Percentiles rank a stretch among this genome's conserved stretches.
Conservation (phyloP, 2,797 vertebrate species). For the Anniella stebbinsi region DNA sequence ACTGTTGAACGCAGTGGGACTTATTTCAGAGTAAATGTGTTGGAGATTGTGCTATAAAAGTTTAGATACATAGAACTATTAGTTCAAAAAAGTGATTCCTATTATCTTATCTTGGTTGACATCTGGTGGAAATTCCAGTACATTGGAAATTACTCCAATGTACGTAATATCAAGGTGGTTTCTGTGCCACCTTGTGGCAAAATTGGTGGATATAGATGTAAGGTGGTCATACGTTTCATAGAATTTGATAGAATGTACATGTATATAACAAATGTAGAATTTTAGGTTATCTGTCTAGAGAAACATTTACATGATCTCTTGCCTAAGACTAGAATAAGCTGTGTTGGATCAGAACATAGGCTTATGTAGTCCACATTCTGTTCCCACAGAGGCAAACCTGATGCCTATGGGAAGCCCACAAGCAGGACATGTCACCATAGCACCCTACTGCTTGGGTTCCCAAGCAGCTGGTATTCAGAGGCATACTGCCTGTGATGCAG, state of each 20-base stretch:
- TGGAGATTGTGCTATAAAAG: neutral
- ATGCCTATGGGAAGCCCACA: too few species aligned
- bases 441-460: too few species aligned
- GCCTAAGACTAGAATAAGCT: neutral
- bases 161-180: too few species aligned
- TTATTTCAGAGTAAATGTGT: neutral
- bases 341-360: neutral
- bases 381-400: too few species aligned
- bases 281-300: neutral
- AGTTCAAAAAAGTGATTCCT: neutral
- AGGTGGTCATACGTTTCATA: neutral
- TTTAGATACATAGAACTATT: slow-evolving; percentile 25
- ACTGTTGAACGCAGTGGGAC: neutral
- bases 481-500: too few species aligned
- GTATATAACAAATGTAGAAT: neutral
- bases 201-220: neutral
- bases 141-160: too few species aligned
- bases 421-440: too few species aligned
- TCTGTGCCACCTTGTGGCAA: slow-evolving; percentile 74
- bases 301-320: neutral
- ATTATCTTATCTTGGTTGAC: slow-evolving; percentile 51
- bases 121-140: slow-evolving; percentile 65
- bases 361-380: neutral
- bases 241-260: neutral
- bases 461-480: too few species aligned